These are phyloP conservation scores for Tenodera sinensis DNA, from an alignment of 2,888 invertebrate species.

Conservation along the genomic window DNA sequence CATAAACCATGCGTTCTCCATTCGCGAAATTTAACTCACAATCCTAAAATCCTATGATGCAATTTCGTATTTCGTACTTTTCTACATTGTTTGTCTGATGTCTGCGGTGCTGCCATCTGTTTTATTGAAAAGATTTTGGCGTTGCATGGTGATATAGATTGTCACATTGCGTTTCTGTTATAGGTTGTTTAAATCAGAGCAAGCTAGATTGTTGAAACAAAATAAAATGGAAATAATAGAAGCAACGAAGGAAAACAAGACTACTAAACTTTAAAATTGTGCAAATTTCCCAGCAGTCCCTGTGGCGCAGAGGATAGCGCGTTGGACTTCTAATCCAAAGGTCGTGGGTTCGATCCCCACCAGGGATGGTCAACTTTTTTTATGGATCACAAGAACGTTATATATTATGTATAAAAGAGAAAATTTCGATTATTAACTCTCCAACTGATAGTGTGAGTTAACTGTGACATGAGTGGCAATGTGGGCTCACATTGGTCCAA, in stretches of 20 bases:
- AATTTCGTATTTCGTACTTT: background rate
- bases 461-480: no score
- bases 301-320: constrained; percentile 87
- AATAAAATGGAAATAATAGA: no score
- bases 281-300: constrained; percentile 63
- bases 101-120: background rate
- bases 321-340: constrained; percentile 89
- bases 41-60: background rate
- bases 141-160: background rate
- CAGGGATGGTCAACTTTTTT: constrained; percentile 57
- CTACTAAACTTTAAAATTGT: no score
- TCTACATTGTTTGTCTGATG: background rate
- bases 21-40: background rate
- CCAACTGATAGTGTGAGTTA: no score
- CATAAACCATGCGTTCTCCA: background rate
- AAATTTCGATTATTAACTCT: no score
- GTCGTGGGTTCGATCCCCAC: constrained; percentile 85
- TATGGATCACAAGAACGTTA: background rate
- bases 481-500: no score
- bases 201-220: no score
- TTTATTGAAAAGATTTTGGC: background rate
- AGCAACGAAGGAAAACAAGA: no score
- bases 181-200: no score
- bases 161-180: no score
- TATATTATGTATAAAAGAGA: no score